Evolutionary conservation across 2,888 invertebrate species (phyloP).

Genomic region (Crematogaster levior): DNA sequence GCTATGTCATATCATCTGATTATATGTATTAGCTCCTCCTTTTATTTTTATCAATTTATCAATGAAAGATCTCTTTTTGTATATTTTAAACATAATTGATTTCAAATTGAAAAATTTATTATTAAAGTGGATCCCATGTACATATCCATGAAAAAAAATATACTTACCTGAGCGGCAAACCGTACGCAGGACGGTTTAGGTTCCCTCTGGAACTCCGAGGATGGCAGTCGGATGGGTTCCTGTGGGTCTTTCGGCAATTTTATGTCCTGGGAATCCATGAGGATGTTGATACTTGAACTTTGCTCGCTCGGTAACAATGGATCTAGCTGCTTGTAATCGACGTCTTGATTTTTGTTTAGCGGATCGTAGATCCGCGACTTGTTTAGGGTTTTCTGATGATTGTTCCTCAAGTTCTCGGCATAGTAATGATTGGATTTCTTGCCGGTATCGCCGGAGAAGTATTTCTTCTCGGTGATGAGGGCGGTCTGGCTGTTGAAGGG

Average conservation of each 20-base stretch:
- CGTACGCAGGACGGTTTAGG: conserved; percentile 39
- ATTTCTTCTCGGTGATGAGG: conserved; percentile 74
- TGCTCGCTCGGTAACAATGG: conserved; percentile 71
- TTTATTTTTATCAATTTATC: neutral
- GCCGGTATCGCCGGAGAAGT: conserved; percentile 15
- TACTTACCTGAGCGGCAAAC: conserved; percentile 68
- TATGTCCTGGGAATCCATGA: conserved; percentile 73
- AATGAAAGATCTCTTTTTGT: neutral
- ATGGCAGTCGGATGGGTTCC: conserved; percentile 12
- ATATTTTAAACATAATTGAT: neutral
- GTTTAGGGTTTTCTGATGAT: conserved; percentile 71
- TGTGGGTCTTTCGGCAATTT: conserved; percentile 59
- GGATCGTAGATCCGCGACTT: conserved; percentile 80
- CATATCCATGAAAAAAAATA: neutral
- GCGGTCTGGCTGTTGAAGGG: conserved; percentile 84
- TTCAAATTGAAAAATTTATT: neutral
- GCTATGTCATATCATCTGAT: neutral
- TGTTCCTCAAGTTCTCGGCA: conserved; percentile 81
- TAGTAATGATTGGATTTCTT: conserved; percentile 78
- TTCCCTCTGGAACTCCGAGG: conserved; percentile 69
- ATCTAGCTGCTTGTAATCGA: conserved; percentile 80
- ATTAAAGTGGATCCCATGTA: neutral
- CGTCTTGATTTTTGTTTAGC: conserved; percentile 68
- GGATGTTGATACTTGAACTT: conserved; percentile 34
- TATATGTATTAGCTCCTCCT: neutral